A percentile compares a stretch with the other conserved stretches of the same genome.
These are phyloP conservation scores for Neodiprion fabricii DNA, from an alignment of 1,140 invertebrate genomes.

Conservation along the genomic window DNA sequence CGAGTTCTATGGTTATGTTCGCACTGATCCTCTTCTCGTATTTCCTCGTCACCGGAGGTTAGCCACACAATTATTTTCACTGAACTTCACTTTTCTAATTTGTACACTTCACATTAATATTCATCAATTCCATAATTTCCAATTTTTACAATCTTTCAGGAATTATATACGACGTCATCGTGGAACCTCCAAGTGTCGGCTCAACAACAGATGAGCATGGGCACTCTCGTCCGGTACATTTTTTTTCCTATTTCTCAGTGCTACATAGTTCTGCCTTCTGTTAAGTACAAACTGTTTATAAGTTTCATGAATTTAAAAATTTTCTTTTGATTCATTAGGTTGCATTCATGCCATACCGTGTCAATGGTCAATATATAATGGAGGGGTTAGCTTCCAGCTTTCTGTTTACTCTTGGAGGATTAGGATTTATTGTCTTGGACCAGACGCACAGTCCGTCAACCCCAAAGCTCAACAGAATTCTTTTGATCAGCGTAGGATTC, in stretches of 20 bases:
- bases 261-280: constrained; percentile 8
- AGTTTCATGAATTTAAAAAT: neutral
- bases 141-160: constrained; percentile 67
- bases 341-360: constrained; percentile 97
- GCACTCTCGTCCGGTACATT: constrained; percentile 84
- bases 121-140: neutral
- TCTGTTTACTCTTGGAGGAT: constrained; percentile 92
- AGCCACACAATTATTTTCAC: constrained; percentile 41
- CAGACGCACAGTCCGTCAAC: constrained; percentile 91
- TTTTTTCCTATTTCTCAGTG: constrained; percentile 8
- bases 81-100: neutral
- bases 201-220: constrained; percentile 97
- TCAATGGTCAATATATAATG: constrained; percentile 99
- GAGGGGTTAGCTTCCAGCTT: constrained; percentile 97
- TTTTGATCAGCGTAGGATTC: constrained; percentile 92
- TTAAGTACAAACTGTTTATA: constrained; percentile 18
- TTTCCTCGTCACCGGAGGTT: constrained; percentile 98
- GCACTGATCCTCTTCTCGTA: constrained; percentile 91
- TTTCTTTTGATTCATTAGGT: constrained; percentile 67
- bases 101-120: neutral
- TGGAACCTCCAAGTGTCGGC: constrained; percentile 96
- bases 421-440: constrained; percentile 97
- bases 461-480: constrained; percentile 89
- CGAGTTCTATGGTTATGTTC: constrained; percentile 94
- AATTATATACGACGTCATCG: constrained; percentile 98